Conservation (phyloP, 1,140 invertebrate genomes). For the Nasonia giraulti region DNA sequence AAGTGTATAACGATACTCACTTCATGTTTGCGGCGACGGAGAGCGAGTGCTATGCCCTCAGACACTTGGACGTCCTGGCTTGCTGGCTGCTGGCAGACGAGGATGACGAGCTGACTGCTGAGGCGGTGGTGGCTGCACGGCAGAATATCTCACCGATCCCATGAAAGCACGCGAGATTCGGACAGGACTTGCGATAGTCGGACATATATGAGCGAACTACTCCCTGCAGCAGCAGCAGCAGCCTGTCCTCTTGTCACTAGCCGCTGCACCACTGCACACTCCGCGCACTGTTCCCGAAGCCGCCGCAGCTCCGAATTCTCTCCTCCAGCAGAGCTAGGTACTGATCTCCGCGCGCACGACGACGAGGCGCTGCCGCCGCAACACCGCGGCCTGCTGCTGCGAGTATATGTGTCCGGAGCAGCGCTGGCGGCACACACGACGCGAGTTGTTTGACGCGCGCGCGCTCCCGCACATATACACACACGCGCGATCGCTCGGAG, state of each 20-base stretch:
- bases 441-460: constrained; percentile 13
- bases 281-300: background rate
- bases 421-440: constrained; percentile 7
- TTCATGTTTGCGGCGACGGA: constrained; percentile 70
- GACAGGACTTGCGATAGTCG: constrained; percentile 71
- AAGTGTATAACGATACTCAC: constrained; percentile 63
- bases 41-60: constrained; percentile 71
- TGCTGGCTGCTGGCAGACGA: background rate
- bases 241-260: background rate
- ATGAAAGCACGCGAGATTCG: constrained; percentile 73
- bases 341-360: too few species aligned
- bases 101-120: constrained; percentile 20
- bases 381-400: background rate
- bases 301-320: background rate
- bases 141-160: constrained; percentile 72
- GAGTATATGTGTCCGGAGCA: background rate
- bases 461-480: background rate
- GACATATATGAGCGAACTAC: constrained; percentile 64
- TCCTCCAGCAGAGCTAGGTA: background rate
- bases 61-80: constrained; percentile 52
- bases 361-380: background rate
- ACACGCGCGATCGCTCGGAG: background rate
- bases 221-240: too few species aligned
- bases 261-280: background rate
- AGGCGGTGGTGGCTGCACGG: constrained; percentile 47